Base-by-base conservation (phyloP, 2,113 vertebrate species). In the Penelope pileata region DNA sequence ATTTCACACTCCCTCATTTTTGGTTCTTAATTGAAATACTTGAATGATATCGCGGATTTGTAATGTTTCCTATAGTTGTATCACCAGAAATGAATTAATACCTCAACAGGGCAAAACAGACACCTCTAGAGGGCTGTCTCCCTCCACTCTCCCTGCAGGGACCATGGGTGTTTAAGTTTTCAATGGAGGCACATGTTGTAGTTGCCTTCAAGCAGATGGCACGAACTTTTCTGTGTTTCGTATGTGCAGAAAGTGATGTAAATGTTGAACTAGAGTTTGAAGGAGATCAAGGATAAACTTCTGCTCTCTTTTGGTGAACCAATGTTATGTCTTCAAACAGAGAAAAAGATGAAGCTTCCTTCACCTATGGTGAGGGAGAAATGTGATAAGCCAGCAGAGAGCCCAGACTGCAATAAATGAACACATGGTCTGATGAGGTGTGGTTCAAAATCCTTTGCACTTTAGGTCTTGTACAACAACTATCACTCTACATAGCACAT, bases 71-170 rank as follows among this genome's bases (percentile, higher is more conserved):
- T 60, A 18, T 8, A 40, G 36, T 42, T 16, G 2, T 19, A 38
- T 42, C 50, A 73, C 78, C 79, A 80, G 63, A 77, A 83, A 87
- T 30, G n/a, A 82, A 64, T 36, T 82, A 0, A 1, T 30, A 32
- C 27, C 18, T 34, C 53, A 60, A 48, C 1, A 93, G 92, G 96
- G 93, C 88, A 91, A 91, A 95, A 36, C 2, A 88, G 50, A 62
- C 42, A 80, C 85, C 90, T 93, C 88, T 81, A 91, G 95, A 86
- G 88, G 88, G 92, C 92, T 94, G 92, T 62, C 75, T 93, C 68
- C 68, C 29, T 93, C 73, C 64, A 90, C 34, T 59, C 88, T 90
- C 86, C 73, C 83, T 38, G 26, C 42, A 59, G 26, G 6, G 17
- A 63, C 42, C 9, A 42, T 15, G 6, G 79, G 45, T 45, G 54